Conservation (phyloP, 2,888 invertebrate species). For the Agriopis marginaria region DNA sequence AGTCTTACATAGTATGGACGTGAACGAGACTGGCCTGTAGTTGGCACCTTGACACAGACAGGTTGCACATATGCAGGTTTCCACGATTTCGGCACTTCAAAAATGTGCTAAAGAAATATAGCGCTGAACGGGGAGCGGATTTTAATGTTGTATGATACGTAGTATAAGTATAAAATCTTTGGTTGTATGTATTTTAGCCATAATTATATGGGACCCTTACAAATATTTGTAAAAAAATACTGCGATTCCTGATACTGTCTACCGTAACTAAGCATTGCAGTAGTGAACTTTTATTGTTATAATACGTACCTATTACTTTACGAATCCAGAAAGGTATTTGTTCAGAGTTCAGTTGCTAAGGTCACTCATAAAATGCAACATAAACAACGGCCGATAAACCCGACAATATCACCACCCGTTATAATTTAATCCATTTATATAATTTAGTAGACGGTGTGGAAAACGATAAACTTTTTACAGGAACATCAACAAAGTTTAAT, state of each 20-base stretch:
- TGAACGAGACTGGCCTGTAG: no score
- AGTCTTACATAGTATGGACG: no score
- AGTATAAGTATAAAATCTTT: no score
- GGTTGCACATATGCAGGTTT: no score
- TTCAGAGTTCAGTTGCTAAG: conserved; percentile 7
- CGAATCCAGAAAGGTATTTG: neutral
- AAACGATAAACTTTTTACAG: conserved; percentile 32
- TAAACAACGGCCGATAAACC: conserved; percentile 31
- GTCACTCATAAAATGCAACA: conserved; percentile 26
- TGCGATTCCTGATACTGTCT: neutral
- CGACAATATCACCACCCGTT: conserved; percentile 18
- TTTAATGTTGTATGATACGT: no score
- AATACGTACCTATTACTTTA: neutral
- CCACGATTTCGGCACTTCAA: no score
- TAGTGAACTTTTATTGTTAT: neutral
- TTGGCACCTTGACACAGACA: no score
- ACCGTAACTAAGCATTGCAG: neutral
- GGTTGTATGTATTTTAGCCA: no score
- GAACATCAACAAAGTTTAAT: conserved; percentile 32
- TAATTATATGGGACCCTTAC: no score
- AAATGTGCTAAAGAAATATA: no score
- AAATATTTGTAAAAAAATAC: no score
- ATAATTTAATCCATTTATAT: conserved; percentile 36
- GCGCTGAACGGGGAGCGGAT: no score
- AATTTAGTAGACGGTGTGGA: conserved; percentile 28